Evolutionary conservation across 2,113 vertebrate species (phyloP), one percentile per base, ranked within the genome.

Genomic region (Zosterops pallidus): DNA sequence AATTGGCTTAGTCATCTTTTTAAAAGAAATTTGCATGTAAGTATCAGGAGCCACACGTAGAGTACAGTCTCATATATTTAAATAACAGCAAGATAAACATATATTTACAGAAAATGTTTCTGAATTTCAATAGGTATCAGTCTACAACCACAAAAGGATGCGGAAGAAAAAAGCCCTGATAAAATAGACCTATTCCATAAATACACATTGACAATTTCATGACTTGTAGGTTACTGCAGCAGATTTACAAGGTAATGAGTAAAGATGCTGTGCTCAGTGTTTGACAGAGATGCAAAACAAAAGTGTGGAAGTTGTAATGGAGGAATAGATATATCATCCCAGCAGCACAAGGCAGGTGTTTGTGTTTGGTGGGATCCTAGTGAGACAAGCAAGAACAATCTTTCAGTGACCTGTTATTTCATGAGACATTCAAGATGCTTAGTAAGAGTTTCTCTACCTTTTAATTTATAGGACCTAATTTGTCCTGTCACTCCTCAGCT

Each of bases 1-100:
- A 92, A 96, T 95, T 95, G 94, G 47, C 93, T 84, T 94, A 88
- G 86, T 91, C 87, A 94, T 94, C 89, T 89, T 95, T 96, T 83
- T 39, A 78, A 94, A 95, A 87, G 49, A 89, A 89, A 97, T 86
- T 96, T 96, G 35, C 81, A 59, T 94, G 39, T 62, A 83, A 71
- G 44, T 86, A 91, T 80, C 78, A 77, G 65, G 56, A 91, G 62
- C 23, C 89, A 80, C 60, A 88, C n/a, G 22, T 68, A 81, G 25
- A 72, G 23, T 46, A 79, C 68, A 86, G 72, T 67, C 59, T 89
- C 76, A 90, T 94, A 76, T 83, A 77, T 92, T 95, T 90, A 92
- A 94, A 92, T 84, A 94, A 77, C 53, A 67, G 35, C 74, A 83
- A 70, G 83, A 90, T 39, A 91, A 95, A 92, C 78, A 77, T 47